These are phyloP conservation scores for Myrmecophaga tridactyla DNA, from an alignment of 2,113 vertebrate species.

Conservation along the genomic window DNA sequence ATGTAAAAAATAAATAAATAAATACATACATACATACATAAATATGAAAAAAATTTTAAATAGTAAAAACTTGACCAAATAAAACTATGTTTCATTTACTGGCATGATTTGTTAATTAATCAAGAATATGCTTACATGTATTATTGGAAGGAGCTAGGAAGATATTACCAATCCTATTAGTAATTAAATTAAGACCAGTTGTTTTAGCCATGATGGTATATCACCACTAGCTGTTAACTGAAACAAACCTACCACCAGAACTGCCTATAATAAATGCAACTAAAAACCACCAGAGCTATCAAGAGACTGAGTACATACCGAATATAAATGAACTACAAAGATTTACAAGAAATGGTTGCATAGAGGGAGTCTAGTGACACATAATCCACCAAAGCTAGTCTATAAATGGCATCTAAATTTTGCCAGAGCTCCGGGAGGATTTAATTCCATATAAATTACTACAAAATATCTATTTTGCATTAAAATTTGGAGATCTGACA, in stretches of 20 bases:
- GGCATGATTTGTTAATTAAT: conserved; percentile 7
- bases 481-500: conserved; percentile 63
- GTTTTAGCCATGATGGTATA: conserved; percentile 25
- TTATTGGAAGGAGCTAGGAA: conserved; percentile 45
- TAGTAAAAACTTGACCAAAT: not conserved
- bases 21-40: not conserved
- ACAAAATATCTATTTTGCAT: conserved; percentile 71
- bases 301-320: not conserved
- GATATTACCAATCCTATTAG: conserved; percentile 30
- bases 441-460: conserved; percentile 72
- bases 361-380: conserved; percentile 44
- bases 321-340: conserved; percentile 63
- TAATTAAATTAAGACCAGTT: conserved; percentile 57
- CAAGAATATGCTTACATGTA: conserved; percentile 25
- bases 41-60: not conserved
- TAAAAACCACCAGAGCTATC: conserved; percentile 56
- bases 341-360: conserved; percentile 66
- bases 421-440: conserved; percentile 62
- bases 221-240: conserved; percentile 57
- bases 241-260: conserved; percentile 44
- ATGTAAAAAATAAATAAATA: no score
- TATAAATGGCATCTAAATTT: conserved; percentile 72
- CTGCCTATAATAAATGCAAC: conserved; percentile 62
- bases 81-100: conserved; percentile 28
- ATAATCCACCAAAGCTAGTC: conserved; percentile 52